These are phyloP conservation scores for Babylonia areolata DNA, from an alignment of 1,140 invertebrate genomes.

Conservation along the genomic window DNA sequence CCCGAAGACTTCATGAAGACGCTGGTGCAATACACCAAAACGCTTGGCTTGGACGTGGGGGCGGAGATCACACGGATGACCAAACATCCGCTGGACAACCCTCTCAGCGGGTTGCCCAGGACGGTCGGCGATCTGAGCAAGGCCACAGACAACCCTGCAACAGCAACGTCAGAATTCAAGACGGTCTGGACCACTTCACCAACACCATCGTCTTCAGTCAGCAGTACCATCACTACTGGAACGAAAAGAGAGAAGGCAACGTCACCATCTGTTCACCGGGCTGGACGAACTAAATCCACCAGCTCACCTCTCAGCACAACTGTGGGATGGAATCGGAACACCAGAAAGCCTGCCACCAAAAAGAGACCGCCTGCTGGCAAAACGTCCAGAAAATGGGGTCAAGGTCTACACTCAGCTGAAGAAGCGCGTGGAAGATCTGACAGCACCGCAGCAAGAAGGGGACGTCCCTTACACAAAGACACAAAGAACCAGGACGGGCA, in stretches of 20 bases:
- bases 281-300: not conserved
- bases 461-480: not conserved
- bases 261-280: not conserved
- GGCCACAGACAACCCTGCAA: not conserved
- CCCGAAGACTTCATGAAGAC: not conserved
- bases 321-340: not conserved
- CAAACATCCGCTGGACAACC: not conserved
- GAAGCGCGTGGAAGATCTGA: too few relatives aligned
- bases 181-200: not conserved
- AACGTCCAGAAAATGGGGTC: not conserved
- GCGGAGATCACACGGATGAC: not conserved
- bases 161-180: not conserved
- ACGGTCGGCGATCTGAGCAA: not conserved
- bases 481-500: not conserved
- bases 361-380: not conserved
- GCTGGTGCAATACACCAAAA: not conserved
- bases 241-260: not conserved
- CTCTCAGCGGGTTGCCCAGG: not conserved
- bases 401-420: too few relatives aligned
- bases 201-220: not conserved
- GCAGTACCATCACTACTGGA: not conserved
- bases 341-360: not conserved
- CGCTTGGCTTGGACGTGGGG: not conserved
- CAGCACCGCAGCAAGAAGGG: not conserved
- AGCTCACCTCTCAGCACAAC: not conserved